Evolutionary conservation across 2,888 invertebrate species (phyloP), one percentile per base, ranked within the genome.

Genomic region (Chrysolina haemoptera): DNA sequence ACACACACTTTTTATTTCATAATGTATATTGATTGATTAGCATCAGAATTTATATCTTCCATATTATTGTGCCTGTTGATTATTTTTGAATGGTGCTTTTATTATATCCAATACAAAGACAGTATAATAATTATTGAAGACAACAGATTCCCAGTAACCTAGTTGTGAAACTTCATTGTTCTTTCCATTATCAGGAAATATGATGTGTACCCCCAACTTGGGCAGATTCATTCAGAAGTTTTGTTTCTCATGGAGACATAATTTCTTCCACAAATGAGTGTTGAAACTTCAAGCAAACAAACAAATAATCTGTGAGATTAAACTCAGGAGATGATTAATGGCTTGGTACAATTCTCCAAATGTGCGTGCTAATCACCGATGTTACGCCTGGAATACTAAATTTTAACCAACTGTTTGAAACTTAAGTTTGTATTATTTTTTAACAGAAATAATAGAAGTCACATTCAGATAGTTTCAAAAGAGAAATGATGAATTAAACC

Each of bases 291-390:
- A 53, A 20, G 53, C 53, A 53, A 53, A 53, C 53, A 53, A 53
- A 53, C 53, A 53, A 11, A 53, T 53, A 20, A 53, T 53, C 20
- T 53, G 11, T 18, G 10, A 53, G 53, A 53, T 53, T 53, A 20
- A 53, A 20, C 53, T 53, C 12, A 18, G 53, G 20, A 53, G 5
- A 53, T 53, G 53, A 53, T 53, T 20, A 53, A 53, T 53, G 16
- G 12, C 53, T 12, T 53, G 53, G 12, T 5, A 53, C 20, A 53
- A 53, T 53, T 53, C 20, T 53, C 53, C 0, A 20, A 53, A 53
- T 53, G 53, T 53, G 53, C 53, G 53, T 53, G 53, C 53, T 53
- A 53, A 53, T 53, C 20, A 53, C 53, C 12, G 12, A 20, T 53
- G 53, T 53, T 20, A 53, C 20, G 20, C 11, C 20, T 53, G 20